Conservation (phyloP, 2,888 invertebrate genomes). For the Schizotus pectinicornis region DNA sequence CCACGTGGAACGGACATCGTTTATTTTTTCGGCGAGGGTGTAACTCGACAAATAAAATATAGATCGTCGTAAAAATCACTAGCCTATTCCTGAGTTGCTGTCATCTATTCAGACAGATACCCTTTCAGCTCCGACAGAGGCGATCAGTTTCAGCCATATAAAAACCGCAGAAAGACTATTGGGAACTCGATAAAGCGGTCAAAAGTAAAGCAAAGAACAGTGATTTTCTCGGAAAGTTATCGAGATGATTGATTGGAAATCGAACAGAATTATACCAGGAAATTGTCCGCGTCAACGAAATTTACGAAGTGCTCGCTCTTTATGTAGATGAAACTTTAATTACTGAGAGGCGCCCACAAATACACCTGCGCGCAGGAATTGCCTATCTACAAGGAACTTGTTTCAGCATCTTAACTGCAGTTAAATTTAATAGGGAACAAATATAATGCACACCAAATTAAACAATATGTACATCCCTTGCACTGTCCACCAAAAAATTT, state of each 20-base stretch:
- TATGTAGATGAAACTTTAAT: no score
- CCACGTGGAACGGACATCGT: background rate
- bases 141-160: conserved; percentile 27
- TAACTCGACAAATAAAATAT: conserved; percentile 3
- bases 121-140: conserved; percentile 18
- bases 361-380: no score
- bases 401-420: no score
- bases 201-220: conserved; percentile 16
- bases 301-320: no score
- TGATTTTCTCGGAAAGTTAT: conserved; percentile 17
- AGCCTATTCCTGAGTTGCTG: conserved; percentile 1
- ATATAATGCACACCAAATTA: no score
- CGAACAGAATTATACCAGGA: conserved; percentile 4
- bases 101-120: conserved; percentile 15
- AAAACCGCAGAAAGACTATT: conserved; percentile 18
- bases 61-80: conserved; percentile 8
- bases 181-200: conserved; percentile 16
- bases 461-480: no score
- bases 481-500: no score
- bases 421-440: no score
- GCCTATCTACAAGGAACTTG: no score
- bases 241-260: conserved; percentile 15
- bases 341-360: no score
- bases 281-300: conserved; percentile 8
- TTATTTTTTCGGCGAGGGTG: background rate